Base-by-base conservation (phyloP, 2,113 vertebrate genomes). In the Corythoichthys intestinalis region DNA sequence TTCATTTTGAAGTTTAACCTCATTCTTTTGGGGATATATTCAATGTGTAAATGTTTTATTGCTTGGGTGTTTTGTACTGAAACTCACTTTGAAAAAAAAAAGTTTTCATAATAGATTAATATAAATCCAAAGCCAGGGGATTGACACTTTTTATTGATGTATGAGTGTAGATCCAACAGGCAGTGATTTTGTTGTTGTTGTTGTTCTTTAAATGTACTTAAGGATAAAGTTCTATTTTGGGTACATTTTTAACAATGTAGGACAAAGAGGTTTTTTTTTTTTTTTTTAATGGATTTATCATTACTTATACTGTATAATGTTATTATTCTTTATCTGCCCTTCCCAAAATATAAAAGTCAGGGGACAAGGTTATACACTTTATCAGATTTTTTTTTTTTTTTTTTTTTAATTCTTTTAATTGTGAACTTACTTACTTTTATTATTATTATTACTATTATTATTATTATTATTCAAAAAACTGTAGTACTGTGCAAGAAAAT, bases 401-500 rank as follows among this genome's bases (percentile, higher is more conserved):
- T n/a, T n/a, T n/a, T n/a, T n/a, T n/a, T n/a, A n/a, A n/a, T 34
- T 34, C 12, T 4, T 56, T 56, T 54, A 28, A 4, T 54, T 54
- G n/a, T 54, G 2, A 54, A 54, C 9, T 12, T 10, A 12, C 28
- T 56, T 53, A 53, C n/a, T 7, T 20, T 56, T 56, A 5, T 34
- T 28, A 28, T 28, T 28, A 28, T 28, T 28, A 28, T 28, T 28
- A 28, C 20, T 28, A 28, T 28, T 28, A 28, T 28, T 28, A 28
- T 28, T 28, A 28, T 28, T 28, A 28, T 28, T 28, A 66, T 65
- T 50, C 0, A 62, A 10, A 60, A n/a, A 7, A 61, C 35, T 38
- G 38, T 15, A 15, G 14, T 15, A 14, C 59, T 11, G 9, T n/a
- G 11, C 10, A 35, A 66, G 41, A 68, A 37, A 67, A 70, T 78